A percentile compares a stretch with the other conserved stretches of the same genome.
These are phyloP conservation scores for Philhelius pedissequus DNA, from an alignment of 2,888 invertebrate genomes.

Conservation along the genomic window DNA sequence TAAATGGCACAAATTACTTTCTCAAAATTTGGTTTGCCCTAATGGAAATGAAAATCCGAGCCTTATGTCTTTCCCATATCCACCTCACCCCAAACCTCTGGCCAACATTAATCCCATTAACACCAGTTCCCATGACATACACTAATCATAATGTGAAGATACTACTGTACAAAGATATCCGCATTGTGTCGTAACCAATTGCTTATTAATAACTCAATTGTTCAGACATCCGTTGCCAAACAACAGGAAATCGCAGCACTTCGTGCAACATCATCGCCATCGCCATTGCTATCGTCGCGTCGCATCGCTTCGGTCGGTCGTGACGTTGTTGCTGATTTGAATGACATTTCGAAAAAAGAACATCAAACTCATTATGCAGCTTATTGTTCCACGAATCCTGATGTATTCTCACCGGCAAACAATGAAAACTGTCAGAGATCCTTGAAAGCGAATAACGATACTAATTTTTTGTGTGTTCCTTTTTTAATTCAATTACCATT, in stretches of 20 bases:
- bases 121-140: neutral
- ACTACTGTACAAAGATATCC: neutral
- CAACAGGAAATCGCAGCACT: constrained; percentile 3
- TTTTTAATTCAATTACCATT: constrained; percentile 54
- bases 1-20: too few relatives aligned
- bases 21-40: neutral
- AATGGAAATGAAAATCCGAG: neutral
- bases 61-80: neutral
- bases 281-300: too few relatives aligned
- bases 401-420: constrained; percentile 7
- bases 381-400: constrained; percentile 34
- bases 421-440: constrained; percentile 53
- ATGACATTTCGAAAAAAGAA: constrained; percentile 45
- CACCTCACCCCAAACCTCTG: neutral
- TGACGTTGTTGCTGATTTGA: constrained; percentile 23
- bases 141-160: neutral
- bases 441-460: constrained; percentile 42
- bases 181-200: constrained; percentile 16
- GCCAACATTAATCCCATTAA: neutral
- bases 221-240: constrained; percentile 30
- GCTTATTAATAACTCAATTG: constrained; percentile 64
- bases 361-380: constrained; percentile 58
- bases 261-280: constrained; percentile 2
- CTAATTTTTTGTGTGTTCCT: neutral
- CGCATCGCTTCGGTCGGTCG: too few relatives aligned